phyloP scores from a whole-genome alignment of 2,888 invertebrate genomes.

The Zaprionus lineosus region DNA sequence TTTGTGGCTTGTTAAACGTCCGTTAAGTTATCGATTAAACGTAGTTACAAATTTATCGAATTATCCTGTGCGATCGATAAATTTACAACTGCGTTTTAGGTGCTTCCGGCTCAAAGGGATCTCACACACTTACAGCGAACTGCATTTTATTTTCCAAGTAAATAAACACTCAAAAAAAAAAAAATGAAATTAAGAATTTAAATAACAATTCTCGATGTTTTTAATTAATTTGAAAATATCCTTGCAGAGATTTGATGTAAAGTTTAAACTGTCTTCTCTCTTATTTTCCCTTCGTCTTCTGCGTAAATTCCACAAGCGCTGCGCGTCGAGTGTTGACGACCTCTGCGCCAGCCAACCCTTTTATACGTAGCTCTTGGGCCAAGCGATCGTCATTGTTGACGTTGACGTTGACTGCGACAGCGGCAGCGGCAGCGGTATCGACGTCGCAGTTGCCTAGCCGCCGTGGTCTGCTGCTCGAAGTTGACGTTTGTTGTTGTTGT shows the following conservation, averaged over 20 bases:
- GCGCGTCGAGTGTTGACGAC: constrained; percentile 65
- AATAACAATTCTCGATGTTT: too few relatives aligned
- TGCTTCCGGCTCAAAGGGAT: too few relatives aligned
- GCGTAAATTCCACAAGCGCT: constrained; percentile 45
- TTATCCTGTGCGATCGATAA: not conserved
- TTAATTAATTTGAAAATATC: constrained; percentile 32
- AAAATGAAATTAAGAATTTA: constrained; percentile 8
- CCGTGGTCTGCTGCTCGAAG: constrained; percentile 22
- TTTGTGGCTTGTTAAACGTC: too few relatives aligned
- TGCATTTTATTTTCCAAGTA: constrained; percentile 49
- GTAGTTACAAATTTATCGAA: constrained; percentile 7
- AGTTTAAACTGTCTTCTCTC: not conserved
- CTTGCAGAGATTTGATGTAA: constrained; percentile 21
- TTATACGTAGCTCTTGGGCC: constrained; percentile 61
- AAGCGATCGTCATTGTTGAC: constrained; percentile 33
- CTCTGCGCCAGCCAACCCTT: constrained; percentile 60
- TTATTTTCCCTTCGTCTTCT: constrained; percentile 9
- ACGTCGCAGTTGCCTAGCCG: constrained; percentile 3
- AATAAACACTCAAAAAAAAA: constrained; percentile 28
- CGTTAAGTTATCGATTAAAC: not conserved
- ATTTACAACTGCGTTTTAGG: too few relatives aligned
- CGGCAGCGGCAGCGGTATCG: constrained; percentile 1
- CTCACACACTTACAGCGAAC: constrained; percentile 52
- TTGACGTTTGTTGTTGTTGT: constrained; percentile 23
- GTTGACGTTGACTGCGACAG: constrained; percentile 23